phyloP scores from a whole-genome alignment of 2,797 vertebrate species.

The Onychomys arenicola region DNA sequence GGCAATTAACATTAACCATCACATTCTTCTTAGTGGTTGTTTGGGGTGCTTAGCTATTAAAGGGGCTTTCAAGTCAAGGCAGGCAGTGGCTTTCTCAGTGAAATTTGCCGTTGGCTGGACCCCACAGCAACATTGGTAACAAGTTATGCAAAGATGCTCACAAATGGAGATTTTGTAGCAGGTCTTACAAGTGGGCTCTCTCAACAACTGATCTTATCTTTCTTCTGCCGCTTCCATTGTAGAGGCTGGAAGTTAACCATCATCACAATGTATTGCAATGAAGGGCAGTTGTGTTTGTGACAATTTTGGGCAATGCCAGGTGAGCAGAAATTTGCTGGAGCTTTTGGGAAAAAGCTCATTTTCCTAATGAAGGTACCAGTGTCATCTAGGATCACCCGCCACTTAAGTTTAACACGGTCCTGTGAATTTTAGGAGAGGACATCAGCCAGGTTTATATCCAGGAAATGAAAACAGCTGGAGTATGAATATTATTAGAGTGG shows the following conservation, averaged over 20 bases:
- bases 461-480: constrained; percentile 30
- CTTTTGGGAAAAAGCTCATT: background rate
- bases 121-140: background rate
- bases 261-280: background rate
- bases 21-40: background rate
- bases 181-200: background rate
- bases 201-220: background rate
- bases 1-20: background rate
- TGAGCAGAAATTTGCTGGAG: constrained; percentile 22
- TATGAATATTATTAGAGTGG: constrained; percentile 39
- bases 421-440: background rate
- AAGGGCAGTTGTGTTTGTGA: background rate
- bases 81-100: background rate
- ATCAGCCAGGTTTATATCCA: constrained; percentile 19
- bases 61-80: background rate
- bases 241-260: constrained; percentile 12
- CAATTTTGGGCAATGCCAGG: background rate
- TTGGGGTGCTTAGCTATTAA: background rate
- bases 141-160: background rate
- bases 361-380: constrained; percentile 9
- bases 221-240: background rate
- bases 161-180: background rate
- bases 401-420: constrained; percentile 21
- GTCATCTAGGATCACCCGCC: background rate
- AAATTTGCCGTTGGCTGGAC: background rate